Conservation (phyloP, 2,888 invertebrate genomes). For the Elegia similella region DNA sequence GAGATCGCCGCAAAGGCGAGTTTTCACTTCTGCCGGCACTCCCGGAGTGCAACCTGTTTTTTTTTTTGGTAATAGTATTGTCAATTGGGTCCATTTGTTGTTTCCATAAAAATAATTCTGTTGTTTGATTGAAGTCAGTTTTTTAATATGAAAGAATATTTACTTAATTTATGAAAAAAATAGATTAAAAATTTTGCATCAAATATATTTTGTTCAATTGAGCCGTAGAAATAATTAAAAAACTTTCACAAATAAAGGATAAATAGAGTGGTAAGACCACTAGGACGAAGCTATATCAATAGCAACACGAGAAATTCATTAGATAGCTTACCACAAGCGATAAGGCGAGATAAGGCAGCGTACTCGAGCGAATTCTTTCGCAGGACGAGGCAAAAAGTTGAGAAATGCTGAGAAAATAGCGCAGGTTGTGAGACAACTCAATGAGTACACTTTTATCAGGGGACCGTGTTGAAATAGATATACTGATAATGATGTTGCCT, state of each 20-base stretch:
- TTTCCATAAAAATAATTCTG: no score
- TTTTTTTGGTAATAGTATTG: no score
- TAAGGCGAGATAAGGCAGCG: conserved; percentile 33
- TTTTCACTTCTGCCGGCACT: no score
- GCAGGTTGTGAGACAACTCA: neutral
- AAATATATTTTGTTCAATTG: no score
- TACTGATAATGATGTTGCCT: neutral
- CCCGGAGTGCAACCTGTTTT: no score
- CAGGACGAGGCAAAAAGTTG: conserved; percentile 19
- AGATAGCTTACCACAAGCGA: conserved; percentile 52
- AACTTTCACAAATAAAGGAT: neutral
- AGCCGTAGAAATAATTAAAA: neutral
- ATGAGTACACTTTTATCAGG: conserved; percentile 9
- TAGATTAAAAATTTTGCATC: no score
- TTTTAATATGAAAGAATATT: no score
- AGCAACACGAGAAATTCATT: conserved; percentile 56
- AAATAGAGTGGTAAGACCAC: neutral
- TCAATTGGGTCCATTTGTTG: no score
- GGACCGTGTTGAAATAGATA: neutral
- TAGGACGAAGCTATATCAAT: conserved; percentile 6
- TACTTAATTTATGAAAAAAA: no score
- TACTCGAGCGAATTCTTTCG: conserved; percentile 1
- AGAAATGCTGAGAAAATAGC: conserved; percentile 4
- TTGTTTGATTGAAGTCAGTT: no score
- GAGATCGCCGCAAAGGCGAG: no score